phyloP scores from a whole-genome alignment of 2,113 vertebrate genomes.

The Oryzias curvinotus region DNA sequence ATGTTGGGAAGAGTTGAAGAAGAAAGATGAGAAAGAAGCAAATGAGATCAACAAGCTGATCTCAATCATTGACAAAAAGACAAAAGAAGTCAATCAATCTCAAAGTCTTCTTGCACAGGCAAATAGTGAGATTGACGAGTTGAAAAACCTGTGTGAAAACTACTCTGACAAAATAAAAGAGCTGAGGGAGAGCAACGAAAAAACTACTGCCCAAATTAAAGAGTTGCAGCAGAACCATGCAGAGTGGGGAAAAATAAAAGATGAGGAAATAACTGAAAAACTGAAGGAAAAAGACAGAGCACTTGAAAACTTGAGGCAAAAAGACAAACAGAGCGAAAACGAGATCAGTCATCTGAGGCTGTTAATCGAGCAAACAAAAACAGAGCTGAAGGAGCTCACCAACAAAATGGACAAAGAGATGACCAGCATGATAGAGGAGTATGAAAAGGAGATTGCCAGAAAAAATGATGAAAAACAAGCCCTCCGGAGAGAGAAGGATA shows the following conservation, averaged over 20 bases:
- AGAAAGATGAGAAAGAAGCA: constrained; percentile 19
- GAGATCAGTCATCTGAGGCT: constrained; percentile 54
- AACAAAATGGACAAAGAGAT: constrained; percentile 58
- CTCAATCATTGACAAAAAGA: constrained; percentile 22
- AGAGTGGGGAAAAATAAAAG: constrained; percentile 36
- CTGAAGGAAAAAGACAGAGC: constrained; percentile 58
- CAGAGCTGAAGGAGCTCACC: constrained; percentile 59
- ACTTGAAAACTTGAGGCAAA: constrained; percentile 29
- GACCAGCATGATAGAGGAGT: constrained; percentile 54
- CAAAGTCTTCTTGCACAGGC: constrained; percentile 12
- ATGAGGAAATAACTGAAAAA: constrained; percentile 32
- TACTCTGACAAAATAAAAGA: constrained; percentile 32
- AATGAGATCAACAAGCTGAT: constrained; percentile 29
- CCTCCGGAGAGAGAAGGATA: constrained; percentile 33
- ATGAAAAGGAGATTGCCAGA: constrained; percentile 51
- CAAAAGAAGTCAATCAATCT: background rate
- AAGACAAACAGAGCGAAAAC: constrained; percentile 41
- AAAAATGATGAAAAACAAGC: constrained; percentile 20
- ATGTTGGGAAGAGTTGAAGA: constrained; percentile 52
- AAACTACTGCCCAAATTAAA: background rate
- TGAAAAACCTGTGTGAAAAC: background rate
- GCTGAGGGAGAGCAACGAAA: constrained; percentile 28
- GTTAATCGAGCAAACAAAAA: constrained; percentile 54
- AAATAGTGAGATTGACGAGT: constrained; percentile 3
- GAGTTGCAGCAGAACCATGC: constrained; percentile 25